phyloP scores from a whole-genome alignment of 2,888 invertebrate species.

The Hypsopygia costalis region DNA sequence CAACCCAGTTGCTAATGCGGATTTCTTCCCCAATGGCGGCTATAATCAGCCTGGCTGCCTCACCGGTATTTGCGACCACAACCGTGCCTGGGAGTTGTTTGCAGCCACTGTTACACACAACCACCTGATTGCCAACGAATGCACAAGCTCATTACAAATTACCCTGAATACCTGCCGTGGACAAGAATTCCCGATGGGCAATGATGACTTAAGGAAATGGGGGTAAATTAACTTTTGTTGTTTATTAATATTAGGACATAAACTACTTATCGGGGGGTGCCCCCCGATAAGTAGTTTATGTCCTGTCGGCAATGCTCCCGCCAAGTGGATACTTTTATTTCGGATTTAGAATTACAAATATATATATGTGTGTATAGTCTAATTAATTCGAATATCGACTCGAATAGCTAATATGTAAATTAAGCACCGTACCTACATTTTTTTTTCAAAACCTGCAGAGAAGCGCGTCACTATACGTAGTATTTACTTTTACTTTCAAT shows the following conservation, averaged over 20 bases:
- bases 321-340: too few relatives aligned
- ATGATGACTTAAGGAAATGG: slow-evolving; percentile 2
- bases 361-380: too few relatives aligned
- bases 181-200: slow-evolving; percentile 8
- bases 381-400: too few relatives aligned
- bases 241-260: background rate
- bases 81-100: slow-evolving; percentile 5
- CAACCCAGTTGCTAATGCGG: slow-evolving; percentile 62
- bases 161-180: slow-evolving; percentile 38
- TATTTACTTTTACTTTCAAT: too few relatives aligned
- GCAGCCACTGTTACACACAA: slow-evolving; percentile 20
- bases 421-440: too few relatives aligned
- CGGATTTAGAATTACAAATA: too few relatives aligned
- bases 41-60: slow-evolving; percentile 32
- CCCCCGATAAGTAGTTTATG: too few relatives aligned
- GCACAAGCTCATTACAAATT: slow-evolving; percentile 29
- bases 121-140: slow-evolving; percentile 37
- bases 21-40: slow-evolving; percentile 82
- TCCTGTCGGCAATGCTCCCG: too few relatives aligned
- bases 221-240: background rate
- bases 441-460: too few relatives aligned
- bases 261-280: too few relatives aligned
- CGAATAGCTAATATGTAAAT: too few relatives aligned
- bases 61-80: slow-evolving; percentile 2
- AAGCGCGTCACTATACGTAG: too few relatives aligned